These are phyloP conservation scores for Seriola dumerili DNA, from an alignment of 2,113 vertebrate genomes.

Conservation along the genomic window DNA sequence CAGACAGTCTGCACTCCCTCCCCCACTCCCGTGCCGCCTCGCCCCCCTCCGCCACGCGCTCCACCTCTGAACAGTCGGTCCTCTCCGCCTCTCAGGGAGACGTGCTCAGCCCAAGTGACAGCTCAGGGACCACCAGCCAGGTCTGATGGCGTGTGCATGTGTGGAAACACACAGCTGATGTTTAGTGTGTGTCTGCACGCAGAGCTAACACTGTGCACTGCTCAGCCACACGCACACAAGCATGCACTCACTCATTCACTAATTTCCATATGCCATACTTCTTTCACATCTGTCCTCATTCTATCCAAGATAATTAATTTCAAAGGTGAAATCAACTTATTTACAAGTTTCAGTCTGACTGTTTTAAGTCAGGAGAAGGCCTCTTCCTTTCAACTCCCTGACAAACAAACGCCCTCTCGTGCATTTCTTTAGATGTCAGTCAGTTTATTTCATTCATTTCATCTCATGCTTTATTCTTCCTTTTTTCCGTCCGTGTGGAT, in stretches of 20 bases:
- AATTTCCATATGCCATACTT: conserved; percentile 44
- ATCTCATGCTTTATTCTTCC: background rate
- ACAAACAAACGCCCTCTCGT: conserved; percentile 31
- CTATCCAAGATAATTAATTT: conserved; percentile 64
- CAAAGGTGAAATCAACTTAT: conserved; percentile 48
- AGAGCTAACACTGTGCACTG: background rate
- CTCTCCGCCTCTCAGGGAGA: conserved; percentile 90
- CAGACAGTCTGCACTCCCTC: conserved; percentile 84
- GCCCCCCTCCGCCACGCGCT: conserved; percentile 82
- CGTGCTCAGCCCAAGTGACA: conserved; percentile 84
- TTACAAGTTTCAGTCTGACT: conserved; percentile 17
- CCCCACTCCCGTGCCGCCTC: conserved; percentile 80
- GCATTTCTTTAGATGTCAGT: background rate
- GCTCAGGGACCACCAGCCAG: conserved; percentile 88
- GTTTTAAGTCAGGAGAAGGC: conserved; percentile 22
- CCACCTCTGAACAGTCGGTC: conserved; percentile 85
- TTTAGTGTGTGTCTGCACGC: background rate
- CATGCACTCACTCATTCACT: background rate
- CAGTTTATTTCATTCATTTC: background rate
- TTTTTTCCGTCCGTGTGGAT: background rate
- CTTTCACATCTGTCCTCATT: conserved; percentile 70
- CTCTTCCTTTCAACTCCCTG: conserved; percentile 10
- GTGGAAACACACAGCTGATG: conserved; percentile 17
- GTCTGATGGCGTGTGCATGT: conserved; percentile 75
- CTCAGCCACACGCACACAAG: conserved; percentile 5